Percentiles rank a stretch among this genome's conserved stretches.
These are phyloP conservation scores for Vulpes vulpes DNA, from an alignment of 2,113 vertebrate genomes.

Conservation along the genomic window DNA sequence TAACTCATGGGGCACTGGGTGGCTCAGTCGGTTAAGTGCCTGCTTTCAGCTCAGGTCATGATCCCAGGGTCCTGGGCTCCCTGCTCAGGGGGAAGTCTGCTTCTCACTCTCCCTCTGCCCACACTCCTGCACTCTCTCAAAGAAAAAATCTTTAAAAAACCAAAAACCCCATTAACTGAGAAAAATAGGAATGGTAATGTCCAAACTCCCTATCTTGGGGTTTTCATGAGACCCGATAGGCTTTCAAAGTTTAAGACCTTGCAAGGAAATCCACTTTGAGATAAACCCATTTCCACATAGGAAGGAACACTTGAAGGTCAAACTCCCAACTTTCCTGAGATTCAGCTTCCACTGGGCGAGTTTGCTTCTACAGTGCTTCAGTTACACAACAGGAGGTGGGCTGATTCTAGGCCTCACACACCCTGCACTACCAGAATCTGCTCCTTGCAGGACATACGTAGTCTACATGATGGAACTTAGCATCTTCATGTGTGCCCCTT, in stretches of 20 bases:
- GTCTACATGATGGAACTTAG: background rate
- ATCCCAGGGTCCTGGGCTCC: background rate
- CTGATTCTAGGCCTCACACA: background rate
- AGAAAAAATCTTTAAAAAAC: background rate
- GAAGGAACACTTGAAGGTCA: background rate
- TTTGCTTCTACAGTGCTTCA: background rate
- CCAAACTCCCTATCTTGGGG: background rate
- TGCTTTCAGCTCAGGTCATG: background rate
- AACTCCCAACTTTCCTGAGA: background rate
- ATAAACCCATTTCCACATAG: background rate
- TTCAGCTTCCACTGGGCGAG: background rate
- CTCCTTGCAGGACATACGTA: rapidly evolving
- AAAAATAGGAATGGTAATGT: background rate
- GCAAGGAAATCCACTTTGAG: background rate
- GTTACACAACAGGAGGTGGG: background rate
- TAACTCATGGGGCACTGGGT: background rate
- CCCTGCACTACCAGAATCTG: background rate
- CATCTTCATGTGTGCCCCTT: background rate
- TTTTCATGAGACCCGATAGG: background rate
- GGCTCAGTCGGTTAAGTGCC: background rate
- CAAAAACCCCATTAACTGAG: background rate
- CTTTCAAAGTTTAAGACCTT: background rate
- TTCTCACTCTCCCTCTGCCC: background rate
- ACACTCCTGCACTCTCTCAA: background rate
- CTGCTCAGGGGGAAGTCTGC: background rate